Base-by-base conservation (phyloP, 2,888 invertebrate species). In the Melanophora roralis region DNA sequence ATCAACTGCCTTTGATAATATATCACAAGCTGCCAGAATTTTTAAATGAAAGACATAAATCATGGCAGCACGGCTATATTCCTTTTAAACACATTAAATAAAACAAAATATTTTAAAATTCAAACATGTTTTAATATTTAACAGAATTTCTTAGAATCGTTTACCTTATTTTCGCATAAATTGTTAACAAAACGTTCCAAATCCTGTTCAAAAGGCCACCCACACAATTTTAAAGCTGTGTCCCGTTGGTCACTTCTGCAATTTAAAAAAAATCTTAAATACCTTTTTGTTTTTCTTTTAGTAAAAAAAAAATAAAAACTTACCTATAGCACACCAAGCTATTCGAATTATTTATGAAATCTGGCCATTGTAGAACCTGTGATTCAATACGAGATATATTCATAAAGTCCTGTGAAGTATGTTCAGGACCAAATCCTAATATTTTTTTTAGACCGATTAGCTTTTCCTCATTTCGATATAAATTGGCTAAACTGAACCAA, bases 41-140 rank as follows among this genome's bases (percentile, higher is more conserved):
- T 95, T 94, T 85, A 98, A 92, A 90, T 97, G 96, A 90, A 98
- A 98, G 67, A 97, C 94, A 57, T 97, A 95, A 72, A 98, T 94
- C 74, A 98, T 96, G 40, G 98, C 97, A 45, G 97, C 97, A 87
- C 97, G 93, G 71, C 95, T 93, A 90, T 94, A 93, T 84, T 94
- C 92, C 88, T 93, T 51, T 4, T 16, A 53, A 27, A 27, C 6
- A 27, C 6, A 27, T 27, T 27, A 5, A 27, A 27, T 27, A 27
- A 27, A 6, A 27, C 6, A 5, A 27, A 6, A 45, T 19, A 19
- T 45, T 8, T 45, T 2, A 7, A 45, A 19, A 45, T 21, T 9
- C 16, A 45, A 45, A 19, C 0, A 45, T 1, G 9, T 2, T 8
- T 45, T 9, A 0, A 19, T 19, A 9, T 19, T 19, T 9, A 9